A percentile compares a stretch with the other conserved stretches of the same genome.
Evolutionary conservation across 1,140 invertebrate species (phyloP).

Genomic region (Sinonovacula constricta): DNA sequence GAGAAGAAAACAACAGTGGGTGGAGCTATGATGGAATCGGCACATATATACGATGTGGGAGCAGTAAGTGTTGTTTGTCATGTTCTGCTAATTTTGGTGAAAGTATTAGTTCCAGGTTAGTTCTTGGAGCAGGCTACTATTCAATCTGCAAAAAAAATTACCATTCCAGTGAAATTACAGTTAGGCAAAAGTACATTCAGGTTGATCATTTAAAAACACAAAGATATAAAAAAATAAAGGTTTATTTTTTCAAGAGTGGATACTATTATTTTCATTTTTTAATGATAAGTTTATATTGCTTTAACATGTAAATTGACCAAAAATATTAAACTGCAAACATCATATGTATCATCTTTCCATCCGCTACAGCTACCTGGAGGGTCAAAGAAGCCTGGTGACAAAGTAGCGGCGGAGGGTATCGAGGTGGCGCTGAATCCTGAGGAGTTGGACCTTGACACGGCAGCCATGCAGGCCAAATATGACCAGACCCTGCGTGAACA

Average conservation of each 20-base stretch:
- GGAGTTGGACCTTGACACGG: conserved; percentile 94
- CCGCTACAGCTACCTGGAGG: conserved; percentile 51
- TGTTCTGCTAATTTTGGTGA: background rate
- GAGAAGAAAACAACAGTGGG: conserved; percentile 96
- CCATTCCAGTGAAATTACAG: background rate
- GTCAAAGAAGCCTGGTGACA: conserved; percentile 69
- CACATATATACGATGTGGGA: conserved; percentile 96
- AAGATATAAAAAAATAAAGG: too few species aligned
- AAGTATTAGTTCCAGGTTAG: background rate
- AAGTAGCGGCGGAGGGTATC: conserved; percentile 81
- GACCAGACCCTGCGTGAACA: conserved; percentile 97
- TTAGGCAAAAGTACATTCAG: background rate
- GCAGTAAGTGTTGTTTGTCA: conserved; percentile 77
- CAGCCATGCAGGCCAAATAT: conserved; percentile 97
- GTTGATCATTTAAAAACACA: too few species aligned
- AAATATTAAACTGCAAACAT: too few species aligned
- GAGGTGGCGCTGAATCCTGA: conserved; percentile 98
- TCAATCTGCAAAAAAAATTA: background rate
- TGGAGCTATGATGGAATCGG: conserved; percentile 93
- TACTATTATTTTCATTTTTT: too few species aligned
- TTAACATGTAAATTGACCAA: too few species aligned
- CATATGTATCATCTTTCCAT: too few species aligned
- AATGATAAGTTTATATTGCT: too few species aligned
- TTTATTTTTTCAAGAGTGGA: too few species aligned
- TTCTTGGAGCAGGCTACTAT: background rate